Conservation (phyloP, 1,140 invertebrate species). For the Sipha flava region DNA sequence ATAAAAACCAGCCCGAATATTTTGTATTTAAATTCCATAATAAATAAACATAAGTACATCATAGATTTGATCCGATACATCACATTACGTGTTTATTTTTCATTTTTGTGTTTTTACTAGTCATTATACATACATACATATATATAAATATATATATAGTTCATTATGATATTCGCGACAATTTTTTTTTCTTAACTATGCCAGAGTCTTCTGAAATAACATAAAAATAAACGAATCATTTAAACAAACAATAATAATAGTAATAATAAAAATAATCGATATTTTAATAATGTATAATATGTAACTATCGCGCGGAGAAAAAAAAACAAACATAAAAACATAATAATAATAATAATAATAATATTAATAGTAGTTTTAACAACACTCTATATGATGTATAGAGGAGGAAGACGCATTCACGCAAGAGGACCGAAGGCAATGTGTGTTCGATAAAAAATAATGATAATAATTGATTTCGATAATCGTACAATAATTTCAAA, state of each 20-base stretch:
- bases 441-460: neutral
- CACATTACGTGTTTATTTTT: neutral
- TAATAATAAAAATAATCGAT: neutral
- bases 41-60: neutral
- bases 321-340: neutral
- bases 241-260: slow-evolving; percentile 6
- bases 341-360: neutral
- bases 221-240: slow-evolving; percentile 9
- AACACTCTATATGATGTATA: neutral
- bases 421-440: neutral
- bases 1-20: neutral
- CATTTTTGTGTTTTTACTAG: too few species aligned
- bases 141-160: too few species aligned
- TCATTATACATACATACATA: too few species aligned
- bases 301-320: neutral
- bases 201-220: slow-evolving; percentile 3
- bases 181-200: neutral
- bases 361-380: slow-evolving; percentile 5
- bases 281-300: neutral
- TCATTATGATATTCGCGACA: neutral
- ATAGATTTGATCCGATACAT: neutral
- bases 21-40: neutral
- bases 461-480: neutral
- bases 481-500: too few species aligned
- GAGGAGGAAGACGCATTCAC: neutral